Evolutionary conservation across 2,888 invertebrate species (phyloP), one percentile per base, ranked within the genome.

Genomic region (Brenthis hecate): DNA sequence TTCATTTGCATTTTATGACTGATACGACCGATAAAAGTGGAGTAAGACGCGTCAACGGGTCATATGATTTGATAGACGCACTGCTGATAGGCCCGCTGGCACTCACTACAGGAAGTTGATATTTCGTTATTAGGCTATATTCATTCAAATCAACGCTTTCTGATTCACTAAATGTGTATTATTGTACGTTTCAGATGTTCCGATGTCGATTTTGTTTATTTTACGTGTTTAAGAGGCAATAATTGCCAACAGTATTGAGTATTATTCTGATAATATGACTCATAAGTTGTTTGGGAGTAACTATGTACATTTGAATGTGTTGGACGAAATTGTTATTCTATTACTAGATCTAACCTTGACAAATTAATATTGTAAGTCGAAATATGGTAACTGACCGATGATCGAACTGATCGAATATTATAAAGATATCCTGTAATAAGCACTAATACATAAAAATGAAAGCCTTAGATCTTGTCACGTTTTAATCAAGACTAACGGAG

Each of bases 1-100:
- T 91, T 91, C 92, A 92, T 92, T 92, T 92, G 89, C 91, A 92
- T 92, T 92, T 92, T 92, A 92, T 91, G 92, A 92, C 83, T 89
- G 88, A 92, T 92, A 92, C 90, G 89, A 86, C 85, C 91, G 88
- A 92, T 92, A 92, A 92, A 91, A 87, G 83, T 91, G 91, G 91
- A 92, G 92, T 92, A 91, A 91, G 92, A 91, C 83, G 85, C 90
- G 90, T 90, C 83, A 88, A 82, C 87, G 86, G 89, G 86, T 87
- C 91, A 86, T 91, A 85, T 86, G 82, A 82, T 85, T 86, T 88
- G 90, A 88, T 85, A 87, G 89, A 89, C 85, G 83, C 80, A 79
- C 82, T 85, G n/a, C n/a, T n/a, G n/a, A n/a, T n/a, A n/a, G 88
- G 84, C 84, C 83, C 80, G 82, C 81, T 85, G 83, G 81, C 84